phyloP scores from a whole-genome alignment of 2,888 invertebrate genomes.

The Ectobius pallidus region DNA sequence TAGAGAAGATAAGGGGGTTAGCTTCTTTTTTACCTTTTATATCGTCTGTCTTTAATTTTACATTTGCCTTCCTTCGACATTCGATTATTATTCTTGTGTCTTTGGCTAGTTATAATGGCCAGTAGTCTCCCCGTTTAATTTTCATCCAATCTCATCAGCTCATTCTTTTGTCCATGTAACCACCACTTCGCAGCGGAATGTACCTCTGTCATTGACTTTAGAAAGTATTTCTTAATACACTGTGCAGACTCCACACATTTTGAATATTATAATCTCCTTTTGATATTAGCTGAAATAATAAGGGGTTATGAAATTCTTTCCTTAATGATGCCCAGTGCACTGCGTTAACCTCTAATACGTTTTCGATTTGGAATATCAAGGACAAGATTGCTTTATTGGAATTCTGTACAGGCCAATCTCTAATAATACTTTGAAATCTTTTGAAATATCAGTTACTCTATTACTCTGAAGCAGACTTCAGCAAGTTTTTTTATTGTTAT shows the following conservation, averaged over 20 bases:
- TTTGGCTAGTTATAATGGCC: not conserved
- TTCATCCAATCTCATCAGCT: not conserved
- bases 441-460: too few species aligned
- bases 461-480: too few species aligned
- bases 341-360: not conserved
- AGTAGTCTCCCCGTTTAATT: not conserved
- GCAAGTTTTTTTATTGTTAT: too few species aligned
- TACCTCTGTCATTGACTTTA: not conserved
- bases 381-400: too few species aligned
- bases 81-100: slow-evolving; percentile 1
- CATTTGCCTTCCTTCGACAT: not conserved
- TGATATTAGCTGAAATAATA: too few species aligned
- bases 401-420: too few species aligned
- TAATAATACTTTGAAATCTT: too few species aligned
- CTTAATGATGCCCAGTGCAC: too few species aligned
- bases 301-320: too few species aligned
- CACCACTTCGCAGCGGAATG: not conserved
- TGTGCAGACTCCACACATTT: too few species aligned
- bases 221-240: not conserved
- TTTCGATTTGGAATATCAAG: not conserved
- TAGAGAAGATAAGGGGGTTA: not conserved
- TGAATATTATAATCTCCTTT: too few species aligned
- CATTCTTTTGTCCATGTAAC: too few species aligned
- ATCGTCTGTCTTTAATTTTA: slow-evolving; percentile 15
- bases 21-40: not conserved